Percentiles rank a stretch among this genome's conserved stretches.
Conservation (phyloP, 2,797 vertebrate genomes). For the Steatocranus sp. region DNA sequence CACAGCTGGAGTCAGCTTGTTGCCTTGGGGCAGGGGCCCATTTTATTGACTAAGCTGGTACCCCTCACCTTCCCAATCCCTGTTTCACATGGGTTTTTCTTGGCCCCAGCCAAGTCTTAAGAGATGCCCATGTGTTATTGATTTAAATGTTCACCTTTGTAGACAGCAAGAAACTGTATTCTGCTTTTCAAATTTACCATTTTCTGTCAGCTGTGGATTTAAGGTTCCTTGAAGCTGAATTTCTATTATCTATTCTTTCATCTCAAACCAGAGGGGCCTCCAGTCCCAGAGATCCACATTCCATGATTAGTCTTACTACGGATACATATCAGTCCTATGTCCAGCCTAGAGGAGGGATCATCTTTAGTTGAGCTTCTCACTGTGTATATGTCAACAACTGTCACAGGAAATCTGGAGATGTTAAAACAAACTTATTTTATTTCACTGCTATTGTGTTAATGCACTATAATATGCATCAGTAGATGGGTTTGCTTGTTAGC, state of each 20-base stretch:
- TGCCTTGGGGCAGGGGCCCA: slow-evolving; percentile 56
- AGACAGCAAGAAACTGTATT: slow-evolving; percentile 4
- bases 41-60: slow-evolving; percentile 60
- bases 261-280: background rate
- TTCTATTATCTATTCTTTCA: background rate
- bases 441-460: background rate
- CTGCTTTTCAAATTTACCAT: slow-evolving; percentile 8
- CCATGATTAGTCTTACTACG: slow-evolving; percentile 40
- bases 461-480: background rate
- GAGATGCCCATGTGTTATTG: slow-evolving; percentile 45
- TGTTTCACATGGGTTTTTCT: slow-evolving; percentile 31
- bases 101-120: slow-evolving; percentile 23
- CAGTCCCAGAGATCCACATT: slow-evolving; percentile 9
- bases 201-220: background rate
- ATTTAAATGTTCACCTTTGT: slow-evolving; percentile 48
- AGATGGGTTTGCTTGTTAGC: background rate
- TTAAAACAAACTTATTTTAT: slow-evolving; percentile 8
- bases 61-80: slow-evolving; percentile 45
- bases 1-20: slow-evolving; percentile 55
- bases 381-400: slow-evolving; percentile 49
- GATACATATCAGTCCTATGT: slow-evolving; percentile 43
- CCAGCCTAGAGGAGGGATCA: slow-evolving; percentile 51
- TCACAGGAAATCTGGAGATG: slow-evolving; percentile 39
- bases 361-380: slow-evolving; percentile 32
- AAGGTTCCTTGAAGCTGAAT: slow-evolving; percentile 7